phyloP scores from a whole-genome alignment of 2,113 vertebrate genomes.

The Holacanthus passer region DNA sequence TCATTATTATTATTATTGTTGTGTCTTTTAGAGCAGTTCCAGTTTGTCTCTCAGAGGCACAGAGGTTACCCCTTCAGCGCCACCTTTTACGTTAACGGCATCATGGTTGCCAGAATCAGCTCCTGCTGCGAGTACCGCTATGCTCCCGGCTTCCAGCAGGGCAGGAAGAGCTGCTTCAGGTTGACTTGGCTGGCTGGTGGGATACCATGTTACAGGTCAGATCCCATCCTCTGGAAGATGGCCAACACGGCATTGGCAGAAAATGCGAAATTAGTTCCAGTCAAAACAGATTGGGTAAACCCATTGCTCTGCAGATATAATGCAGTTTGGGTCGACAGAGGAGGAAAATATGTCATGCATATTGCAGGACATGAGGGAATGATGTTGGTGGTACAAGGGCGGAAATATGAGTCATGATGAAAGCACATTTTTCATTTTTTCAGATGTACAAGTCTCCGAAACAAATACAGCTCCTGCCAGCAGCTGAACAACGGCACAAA shows the following conservation, averaged over 20 bases:
- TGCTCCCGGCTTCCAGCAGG: slow-evolving; percentile 85
- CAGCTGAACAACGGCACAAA: slow-evolving; percentile 74
- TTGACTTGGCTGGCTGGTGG: slow-evolving; percentile 82
- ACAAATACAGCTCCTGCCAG: slow-evolving; percentile 78
- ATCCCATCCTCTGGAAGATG: neutral
- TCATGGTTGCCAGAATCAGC: slow-evolving; percentile 83
- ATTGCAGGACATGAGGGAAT: slow-evolving; percentile 41
- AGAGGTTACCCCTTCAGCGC: slow-evolving; percentile 85
- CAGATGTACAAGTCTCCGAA: slow-evolving; percentile 80
- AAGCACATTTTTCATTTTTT: slow-evolving; percentile 67
- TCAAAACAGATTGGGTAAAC: slow-evolving; percentile 35
- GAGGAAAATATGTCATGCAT: slow-evolving; percentile 15
- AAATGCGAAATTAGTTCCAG: slow-evolving; percentile 35
- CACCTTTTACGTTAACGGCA: slow-evolving; percentile 82
- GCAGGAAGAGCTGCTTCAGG: slow-evolving; percentile 83
- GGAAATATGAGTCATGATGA: slow-evolving; percentile 43
- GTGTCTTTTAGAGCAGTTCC: slow-evolving; percentile 82
- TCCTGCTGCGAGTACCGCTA: slow-evolving; percentile 89
- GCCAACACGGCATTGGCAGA: slow-evolving; percentile 8
- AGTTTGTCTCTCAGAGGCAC: slow-evolving; percentile 85
- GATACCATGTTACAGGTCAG: slow-evolving; percentile 85
- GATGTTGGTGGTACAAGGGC: slow-evolving; percentile 32
- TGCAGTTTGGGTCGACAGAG: slow-evolving; percentile 6
- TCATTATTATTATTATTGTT: too few species aligned
- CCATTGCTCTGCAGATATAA: slow-evolving; percentile 19